phyloP scores from a whole-genome alignment of 2,797 vertebrate genomes.

The Acropternis orthonyx region DNA sequence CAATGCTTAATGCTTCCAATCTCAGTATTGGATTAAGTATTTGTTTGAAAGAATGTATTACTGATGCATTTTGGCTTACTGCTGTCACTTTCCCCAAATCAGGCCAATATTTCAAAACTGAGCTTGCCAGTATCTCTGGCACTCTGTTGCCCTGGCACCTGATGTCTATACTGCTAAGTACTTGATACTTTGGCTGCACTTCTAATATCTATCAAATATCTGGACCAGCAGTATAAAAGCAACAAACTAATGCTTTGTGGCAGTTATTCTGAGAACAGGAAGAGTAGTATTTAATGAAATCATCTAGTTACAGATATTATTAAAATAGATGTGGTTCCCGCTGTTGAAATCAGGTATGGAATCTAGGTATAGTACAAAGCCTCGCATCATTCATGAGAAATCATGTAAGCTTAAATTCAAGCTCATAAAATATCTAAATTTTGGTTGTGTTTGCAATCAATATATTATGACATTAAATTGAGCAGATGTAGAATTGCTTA shows the following conservation, averaged over 20 bases:
- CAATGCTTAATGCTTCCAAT: background rate
- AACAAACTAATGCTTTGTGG: constrained; percentile 12
- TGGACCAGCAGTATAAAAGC: background rate
- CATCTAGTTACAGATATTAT: background rate
- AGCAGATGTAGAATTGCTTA: constrained; percentile 6
- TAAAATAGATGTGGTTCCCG: background rate
- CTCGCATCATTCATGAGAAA: background rate
- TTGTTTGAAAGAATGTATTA: background rate
- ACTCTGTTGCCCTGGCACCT: background rate
- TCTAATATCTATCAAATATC: constrained; percentile 7
- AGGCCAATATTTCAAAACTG: background rate
- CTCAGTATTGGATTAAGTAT: background rate
- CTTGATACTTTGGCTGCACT: constrained; percentile 37
- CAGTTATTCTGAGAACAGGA: background rate
- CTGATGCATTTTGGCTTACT: background rate
- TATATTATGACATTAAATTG: background rate
- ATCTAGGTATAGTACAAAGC: background rate
- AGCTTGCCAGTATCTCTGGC: constrained; percentile 29
- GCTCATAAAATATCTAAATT: background rate
- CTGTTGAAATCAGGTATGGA: background rate
- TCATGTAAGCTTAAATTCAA: constrained; percentile 7
- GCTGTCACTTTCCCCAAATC: background rate
- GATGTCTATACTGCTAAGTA: background rate
- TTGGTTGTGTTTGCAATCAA: background rate
- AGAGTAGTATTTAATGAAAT: background rate